Conservation (phyloP, 2,888 invertebrate genomes). For the Rhorus exstirpatorius region DNA sequence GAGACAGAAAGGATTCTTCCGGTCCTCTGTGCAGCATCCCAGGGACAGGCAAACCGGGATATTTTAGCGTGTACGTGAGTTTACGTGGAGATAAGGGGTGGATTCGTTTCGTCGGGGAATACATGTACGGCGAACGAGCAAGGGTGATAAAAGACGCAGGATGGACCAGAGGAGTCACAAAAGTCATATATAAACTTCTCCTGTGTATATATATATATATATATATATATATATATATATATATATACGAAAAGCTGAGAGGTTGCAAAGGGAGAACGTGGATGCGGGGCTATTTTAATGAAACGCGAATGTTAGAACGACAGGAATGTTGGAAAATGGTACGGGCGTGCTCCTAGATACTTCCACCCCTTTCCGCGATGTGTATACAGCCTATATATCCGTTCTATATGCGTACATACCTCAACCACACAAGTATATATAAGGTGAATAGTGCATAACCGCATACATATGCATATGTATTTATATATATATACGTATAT, state of each 20-base stretch:
- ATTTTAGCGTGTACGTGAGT: constrained; percentile 58
- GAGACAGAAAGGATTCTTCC: neutral
- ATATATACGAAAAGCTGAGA: constrained; percentile 34
- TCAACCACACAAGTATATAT: constrained; percentile 28
- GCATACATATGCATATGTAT: constrained; percentile 22
- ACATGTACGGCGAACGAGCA: constrained; percentile 49
- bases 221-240: constrained; percentile 16
- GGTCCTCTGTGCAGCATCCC: constrained; percentile 33
- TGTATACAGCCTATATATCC: constrained; percentile 36
- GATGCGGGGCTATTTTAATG: constrained; percentile 81
- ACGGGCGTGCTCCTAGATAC: constrained; percentile 76
- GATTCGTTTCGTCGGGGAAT: constrained; percentile 16
- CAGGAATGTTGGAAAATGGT: constrained; percentile 83
- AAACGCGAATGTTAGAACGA: constrained; percentile 83
- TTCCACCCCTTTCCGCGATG: constrained; percentile 26
- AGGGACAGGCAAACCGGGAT: constrained; percentile 28
- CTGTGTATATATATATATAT: no score
- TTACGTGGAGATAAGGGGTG: neutral
- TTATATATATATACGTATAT: neutral
- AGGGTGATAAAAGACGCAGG: constrained; percentile 34
- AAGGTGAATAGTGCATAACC: constrained; percentile 24
- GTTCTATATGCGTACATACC: constrained; percentile 13
- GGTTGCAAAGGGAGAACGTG: constrained; percentile 35
- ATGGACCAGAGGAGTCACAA: constrained; percentile 36
- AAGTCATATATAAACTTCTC: no score